Conservation (phyloP, 2,888 invertebrate species). For the Smittia aterrima region DNA sequence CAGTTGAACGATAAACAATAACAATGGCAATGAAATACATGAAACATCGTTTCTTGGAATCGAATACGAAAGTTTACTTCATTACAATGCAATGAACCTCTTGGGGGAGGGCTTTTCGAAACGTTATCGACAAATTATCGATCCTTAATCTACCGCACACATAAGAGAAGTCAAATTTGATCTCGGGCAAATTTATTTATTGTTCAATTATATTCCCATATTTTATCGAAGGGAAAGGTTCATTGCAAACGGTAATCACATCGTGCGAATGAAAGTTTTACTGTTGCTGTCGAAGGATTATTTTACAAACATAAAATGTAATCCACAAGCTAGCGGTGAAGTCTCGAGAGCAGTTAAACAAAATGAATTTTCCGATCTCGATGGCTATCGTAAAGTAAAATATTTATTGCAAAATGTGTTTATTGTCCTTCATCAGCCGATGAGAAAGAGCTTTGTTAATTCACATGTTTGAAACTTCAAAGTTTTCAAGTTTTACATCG, state of each 20-base stretch:
- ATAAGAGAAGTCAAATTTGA: not conserved
- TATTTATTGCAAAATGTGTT: no score
- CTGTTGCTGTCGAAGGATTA: not conserved
- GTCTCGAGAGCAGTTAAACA: not conserved
- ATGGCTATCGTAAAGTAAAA: no score
- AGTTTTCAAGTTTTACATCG: no score
- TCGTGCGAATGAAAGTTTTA: conserved; percentile 35
- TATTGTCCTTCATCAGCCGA: no score
- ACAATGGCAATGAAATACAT: not conserved
- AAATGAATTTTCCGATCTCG: not conserved
- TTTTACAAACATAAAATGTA: conserved; percentile 15
- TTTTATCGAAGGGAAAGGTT: not conserved
- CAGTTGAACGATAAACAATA: conserved; percentile 28
- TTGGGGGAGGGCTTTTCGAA: not conserved
- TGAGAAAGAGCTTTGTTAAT: no score
- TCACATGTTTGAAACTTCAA: no score
- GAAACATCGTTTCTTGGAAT: not conserved
- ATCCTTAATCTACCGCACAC: not conserved
- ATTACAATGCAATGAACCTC: conserved; percentile 5
- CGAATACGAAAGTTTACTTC: not conserved
- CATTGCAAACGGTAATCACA: conserved; percentile 17
- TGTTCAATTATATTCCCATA: conserved; percentile 15
- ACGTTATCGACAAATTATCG: conserved; percentile 9
- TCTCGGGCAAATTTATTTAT: not conserved
- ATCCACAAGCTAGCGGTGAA: not conserved